Base-by-base conservation (phyloP, 2,113 vertebrate genomes). In the Cephalopholis sonnerati region DNA sequence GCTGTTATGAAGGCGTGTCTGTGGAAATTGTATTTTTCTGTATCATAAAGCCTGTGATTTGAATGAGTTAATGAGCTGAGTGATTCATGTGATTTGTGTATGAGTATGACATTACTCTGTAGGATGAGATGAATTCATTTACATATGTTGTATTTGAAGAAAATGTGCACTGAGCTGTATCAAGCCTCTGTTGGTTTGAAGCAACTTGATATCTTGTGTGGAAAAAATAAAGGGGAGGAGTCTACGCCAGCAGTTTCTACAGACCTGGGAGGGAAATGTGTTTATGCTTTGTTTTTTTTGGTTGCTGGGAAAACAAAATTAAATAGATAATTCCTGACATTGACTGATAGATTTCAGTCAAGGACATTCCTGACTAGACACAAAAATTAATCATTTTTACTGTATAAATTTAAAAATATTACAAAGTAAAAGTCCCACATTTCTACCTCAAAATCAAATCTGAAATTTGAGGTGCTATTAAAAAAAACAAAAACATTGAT, bases 41-140 rank as follows among this genome's bases (percentile, higher is more conserved):
- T 18, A 54, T 59, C 29, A 70, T 51, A 32, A 75, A 65, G 50
- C 39, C 11, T 48, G 46, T 54, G 41, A 58, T 50, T 39, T 81
- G 68, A 85, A 69, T 44, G 10, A 36, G 16, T 3, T 51, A 74
- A 64, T 74, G 50, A 65, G 58, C 10, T 10, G 15, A 59, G 0
- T 62, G 27, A 24, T 29, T 8, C 11, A 6, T 39, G 22, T 53
- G 50, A 57, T 36, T 46, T 64, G 64, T 13, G 51, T 39, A 39
- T 48, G 48, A 62, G 18, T 20, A 1, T 39, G 36, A 58, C 27
- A 51, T 76, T 25, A 20, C 32, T 66, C 20, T 61, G 29, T 12
- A 20, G 36, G 27, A 69, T 25, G 36, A 48, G 16, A 55, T 68
- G 2, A 69, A 69, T 69, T 75, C 0, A 41, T 84, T 57, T 36